Evolutionary conservation across 2,113 vertebrate species (phyloP), one percentile per base, ranked within the genome.

Genomic region (Gymnobelideus leadbeateri): DNA sequence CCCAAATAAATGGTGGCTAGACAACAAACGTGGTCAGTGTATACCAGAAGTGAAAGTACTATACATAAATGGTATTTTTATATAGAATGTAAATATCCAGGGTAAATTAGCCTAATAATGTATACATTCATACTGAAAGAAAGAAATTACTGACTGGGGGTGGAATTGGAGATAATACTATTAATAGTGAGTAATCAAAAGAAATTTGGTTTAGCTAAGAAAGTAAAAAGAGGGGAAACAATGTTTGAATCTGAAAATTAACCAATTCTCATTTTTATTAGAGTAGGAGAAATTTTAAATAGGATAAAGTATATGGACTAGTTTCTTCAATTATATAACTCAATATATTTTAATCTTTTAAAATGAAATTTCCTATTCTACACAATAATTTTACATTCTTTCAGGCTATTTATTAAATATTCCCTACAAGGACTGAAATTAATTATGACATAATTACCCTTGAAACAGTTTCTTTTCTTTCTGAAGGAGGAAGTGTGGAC

Each of bases 371-470:
- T 96, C 53, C 89, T 92, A 92, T 19, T 91, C 43, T 96, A 89
- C 19, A 91, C 54, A 93, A 91, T 94, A 97, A 96, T 96, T 97
- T 96, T 84, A 52, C 92, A 77, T 52, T 95, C 89, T 95, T 94
- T 95, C 25, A 95, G 6, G 37, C 61, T 96, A 55, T 84, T 94
- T 94, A 90, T 92, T 89, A 96, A 97, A 92, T 92, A 91, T 0
- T 57, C 47, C 8, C 90, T 93, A 55, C 92, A 90, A 97, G 49
- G 8, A 50, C 26, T 14, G 92, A 96, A 96, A 96, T 96, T 96
- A 96, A 96, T 95, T 89, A 55, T 55, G 91, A 21, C 11, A 77
- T 51, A 93, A 52, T 1, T 47, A 91, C 57, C 90, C 8, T 92
- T 10, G 37, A n/a, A n/a, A 14, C 14, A 68, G 14, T 5, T 84